Evolutionary conservation across 2,797 vertebrate species (phyloP).

Genomic region (Smutsia temminckii): DNA sequence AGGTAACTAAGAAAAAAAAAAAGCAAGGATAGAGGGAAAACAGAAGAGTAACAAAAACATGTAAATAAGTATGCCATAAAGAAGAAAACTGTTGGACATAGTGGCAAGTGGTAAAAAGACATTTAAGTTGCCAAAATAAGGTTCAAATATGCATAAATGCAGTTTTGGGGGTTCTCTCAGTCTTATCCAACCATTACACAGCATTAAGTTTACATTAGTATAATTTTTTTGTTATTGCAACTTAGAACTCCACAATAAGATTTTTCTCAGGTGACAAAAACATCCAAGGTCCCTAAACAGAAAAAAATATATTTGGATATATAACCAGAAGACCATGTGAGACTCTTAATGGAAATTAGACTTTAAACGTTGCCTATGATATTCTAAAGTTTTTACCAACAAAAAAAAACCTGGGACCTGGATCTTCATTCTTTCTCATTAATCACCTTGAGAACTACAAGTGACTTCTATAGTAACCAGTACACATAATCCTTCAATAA

Average conservation of each 20-base stretch:
- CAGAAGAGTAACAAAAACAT: neutral
- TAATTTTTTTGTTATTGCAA: conserved; percentile 45
- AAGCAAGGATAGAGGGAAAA: neutral
- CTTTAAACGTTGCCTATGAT: neutral
- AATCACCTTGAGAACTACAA: neutral
- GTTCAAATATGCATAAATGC: neutral
- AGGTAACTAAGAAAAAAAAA: neutral
- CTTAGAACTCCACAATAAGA: conserved; percentile 35
- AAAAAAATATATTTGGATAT: conserved; percentile 5
- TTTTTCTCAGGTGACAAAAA: conserved; percentile 29
- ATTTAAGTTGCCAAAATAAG: neutral
- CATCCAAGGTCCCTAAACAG: neutral
- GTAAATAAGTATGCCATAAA: neutral
- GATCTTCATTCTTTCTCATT: conserved; percentile 23
- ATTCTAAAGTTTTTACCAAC: conserved; percentile 27
- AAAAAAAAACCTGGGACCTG: neutral
- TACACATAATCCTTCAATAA: conserved; percentile 22
- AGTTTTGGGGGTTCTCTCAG: neutral
- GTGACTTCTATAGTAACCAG: conserved; percentile 31
- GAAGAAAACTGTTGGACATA: neutral
- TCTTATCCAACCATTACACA: conserved; percentile 13
- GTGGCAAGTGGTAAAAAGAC: neutral
- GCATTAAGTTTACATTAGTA: neutral
- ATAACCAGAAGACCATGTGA: neutral
- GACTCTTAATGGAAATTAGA: neutral